phyloP scores from a whole-genome alignment of 2,888 invertebrate species.

The Melanargia galathea region DNA sequence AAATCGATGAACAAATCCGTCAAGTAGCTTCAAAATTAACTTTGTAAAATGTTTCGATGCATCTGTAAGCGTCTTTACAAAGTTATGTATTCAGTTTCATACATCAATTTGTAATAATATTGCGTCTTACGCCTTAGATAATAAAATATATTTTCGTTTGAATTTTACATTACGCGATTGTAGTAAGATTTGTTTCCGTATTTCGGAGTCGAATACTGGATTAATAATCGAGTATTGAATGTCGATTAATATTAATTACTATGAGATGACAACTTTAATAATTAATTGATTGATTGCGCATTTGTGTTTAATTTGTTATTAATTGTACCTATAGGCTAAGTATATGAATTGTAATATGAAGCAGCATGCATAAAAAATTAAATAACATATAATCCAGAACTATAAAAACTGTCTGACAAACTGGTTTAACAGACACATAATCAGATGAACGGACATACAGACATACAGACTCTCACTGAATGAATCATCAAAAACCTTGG shows the following conservation, averaged over 20 bases:
- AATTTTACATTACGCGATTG: neutral
- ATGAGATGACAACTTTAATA: conserved; percentile 5
- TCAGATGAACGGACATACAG: too few species aligned
- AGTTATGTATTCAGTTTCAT: conserved; percentile 29
- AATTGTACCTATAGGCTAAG: too few species aligned
- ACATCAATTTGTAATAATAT: neutral
- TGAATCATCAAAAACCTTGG: too few species aligned
- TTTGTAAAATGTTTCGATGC: conserved; percentile 33
- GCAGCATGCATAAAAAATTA: too few species aligned
- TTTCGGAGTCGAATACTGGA: neutral
- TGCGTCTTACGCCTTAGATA: neutral
- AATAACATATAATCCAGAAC: too few species aligned
- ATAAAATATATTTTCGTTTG: conserved; percentile 19
- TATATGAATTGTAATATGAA: too few species aligned
- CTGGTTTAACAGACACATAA: too few species aligned
- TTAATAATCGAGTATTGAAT: conserved; percentile 8
- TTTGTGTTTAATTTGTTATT: neutral
- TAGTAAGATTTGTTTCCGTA: neutral
- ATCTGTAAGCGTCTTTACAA: conserved; percentile 35
- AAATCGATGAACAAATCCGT: conserved; percentile 14
- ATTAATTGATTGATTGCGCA: conserved; percentile 10
- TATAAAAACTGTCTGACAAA: too few species aligned
- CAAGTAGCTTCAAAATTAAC: neutral
- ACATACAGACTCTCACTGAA: too few species aligned
- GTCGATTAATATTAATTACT: conserved; percentile 1